These are phyloP conservation scores for Pristis pectinata DNA, from an alignment of 2,797 vertebrate genomes.

Conservation along the genomic window DNA sequence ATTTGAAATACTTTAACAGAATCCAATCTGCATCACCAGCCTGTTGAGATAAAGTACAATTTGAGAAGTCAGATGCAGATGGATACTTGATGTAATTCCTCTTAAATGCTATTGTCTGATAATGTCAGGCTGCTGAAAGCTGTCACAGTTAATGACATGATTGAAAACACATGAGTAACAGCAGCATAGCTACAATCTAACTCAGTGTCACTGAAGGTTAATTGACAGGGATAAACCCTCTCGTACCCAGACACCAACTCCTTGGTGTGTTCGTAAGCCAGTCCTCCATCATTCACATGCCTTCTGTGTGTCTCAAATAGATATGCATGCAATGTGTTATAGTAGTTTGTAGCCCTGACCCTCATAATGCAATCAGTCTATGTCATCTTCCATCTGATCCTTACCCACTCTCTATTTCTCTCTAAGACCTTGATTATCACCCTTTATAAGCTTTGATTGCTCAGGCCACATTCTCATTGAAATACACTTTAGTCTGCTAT, in stretches of 20 bases:
- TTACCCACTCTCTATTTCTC: slow-evolving; percentile 8
- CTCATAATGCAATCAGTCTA: slow-evolving; percentile 45
- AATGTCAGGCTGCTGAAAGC: slow-evolving; percentile 19
- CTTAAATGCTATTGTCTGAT: slow-evolving; percentile 23
- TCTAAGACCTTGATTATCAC: slow-evolving; percentile 8
- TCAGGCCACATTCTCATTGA: background rate
- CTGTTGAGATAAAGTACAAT: background rate
- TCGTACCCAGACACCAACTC: slow-evolving; percentile 40
- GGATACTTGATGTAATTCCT: slow-evolving; percentile 13
- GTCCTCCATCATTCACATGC: slow-evolving; percentile 40
- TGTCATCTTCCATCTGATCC: slow-evolving; percentile 45
- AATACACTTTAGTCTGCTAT: slow-evolving; percentile 1
- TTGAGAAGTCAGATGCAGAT: slow-evolving; percentile 11
- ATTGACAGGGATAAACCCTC: slow-evolving; percentile 45
- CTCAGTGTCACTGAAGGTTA: slow-evolving; percentile 43
- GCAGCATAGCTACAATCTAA: slow-evolving; percentile 29
- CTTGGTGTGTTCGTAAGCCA: slow-evolving; percentile 44
- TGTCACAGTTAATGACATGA: slow-evolving; percentile 21
- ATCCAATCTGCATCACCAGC: background rate
- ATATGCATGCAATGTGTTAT: slow-evolving; percentile 24
- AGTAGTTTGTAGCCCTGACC: slow-evolving; percentile 43
- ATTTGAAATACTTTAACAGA: background rate
- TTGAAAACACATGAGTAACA: slow-evolving; percentile 22
- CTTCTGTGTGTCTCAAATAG: background rate
- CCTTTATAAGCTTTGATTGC: slow-evolving; percentile 9